A percentile compares a stretch with the other conserved stretches of the same genome.
Evolutionary conservation across 2,888 invertebrate species (phyloP).

Genomic region (Enchytraeus crypticus): DNA sequence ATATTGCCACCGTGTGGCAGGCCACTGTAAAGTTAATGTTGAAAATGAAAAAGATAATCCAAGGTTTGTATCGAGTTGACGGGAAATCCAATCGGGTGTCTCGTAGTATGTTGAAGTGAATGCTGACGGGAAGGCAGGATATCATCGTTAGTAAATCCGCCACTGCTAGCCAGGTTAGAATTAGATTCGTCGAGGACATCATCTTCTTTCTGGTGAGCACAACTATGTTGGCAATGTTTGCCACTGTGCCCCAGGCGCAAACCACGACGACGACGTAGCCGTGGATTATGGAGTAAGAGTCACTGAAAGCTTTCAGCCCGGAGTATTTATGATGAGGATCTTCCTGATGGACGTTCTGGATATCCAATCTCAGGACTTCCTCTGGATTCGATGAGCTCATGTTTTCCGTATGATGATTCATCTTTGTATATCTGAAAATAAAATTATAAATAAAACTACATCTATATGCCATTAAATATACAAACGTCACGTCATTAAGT

Average conservation of each 20-base stretch:
- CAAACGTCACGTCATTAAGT: too few species aligned
- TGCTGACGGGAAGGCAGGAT: conserved; percentile 81
- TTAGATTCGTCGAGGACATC: conserved; percentile 88
- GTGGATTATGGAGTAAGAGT: conserved; percentile 55
- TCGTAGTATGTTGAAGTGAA: conserved; percentile 55
- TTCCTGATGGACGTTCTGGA: too few species aligned
- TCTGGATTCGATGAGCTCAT: too few species aligned
- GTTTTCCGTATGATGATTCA: too few species aligned
- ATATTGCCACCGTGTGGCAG: conserved; percentile 62
- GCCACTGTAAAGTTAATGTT: conserved; percentile 82
- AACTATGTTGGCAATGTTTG: conserved; percentile 80
- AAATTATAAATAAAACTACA: too few species aligned
- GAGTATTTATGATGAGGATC: too few species aligned
- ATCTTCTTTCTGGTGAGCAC: conserved; percentile 73
- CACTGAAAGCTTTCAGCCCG: conserved; percentile 31
- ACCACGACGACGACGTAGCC: conserved; percentile 77
- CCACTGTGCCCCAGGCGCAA: conserved; percentile 80
- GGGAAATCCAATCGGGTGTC: conserved; percentile 31
- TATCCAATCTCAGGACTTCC: too few species aligned
- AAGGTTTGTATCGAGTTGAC: conserved; percentile 38
- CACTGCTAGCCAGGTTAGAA: conserved; percentile 69
- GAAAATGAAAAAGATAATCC: conserved; percentile 54
- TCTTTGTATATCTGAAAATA: too few species aligned
- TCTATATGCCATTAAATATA: too few species aligned
- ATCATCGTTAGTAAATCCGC: conserved; percentile 82